These are phyloP conservation scores for Lithophane ornitopus DNA, from an alignment of 2,888 invertebrate genomes.

Conservation along the genomic window DNA sequence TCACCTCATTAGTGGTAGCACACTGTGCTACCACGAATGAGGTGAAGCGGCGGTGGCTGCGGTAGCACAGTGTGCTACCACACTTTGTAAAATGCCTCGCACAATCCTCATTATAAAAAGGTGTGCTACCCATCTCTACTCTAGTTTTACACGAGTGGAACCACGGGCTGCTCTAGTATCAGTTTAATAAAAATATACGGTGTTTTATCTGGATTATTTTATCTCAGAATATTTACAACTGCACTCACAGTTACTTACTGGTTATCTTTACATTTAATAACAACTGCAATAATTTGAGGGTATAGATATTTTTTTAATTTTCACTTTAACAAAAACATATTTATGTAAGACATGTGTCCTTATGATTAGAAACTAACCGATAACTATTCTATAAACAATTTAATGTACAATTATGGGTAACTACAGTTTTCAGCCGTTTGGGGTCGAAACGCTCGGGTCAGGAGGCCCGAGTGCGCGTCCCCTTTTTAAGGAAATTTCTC, in stretches of 20 bases:
- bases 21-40: no score
- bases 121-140: no score
- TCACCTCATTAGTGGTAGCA: no score
- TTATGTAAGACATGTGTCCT: neutral
- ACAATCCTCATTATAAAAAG: no score
- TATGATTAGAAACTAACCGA: neutral
- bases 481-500: no score
- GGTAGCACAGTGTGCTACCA: no score
- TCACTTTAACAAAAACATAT: neutral
- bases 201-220: neutral
- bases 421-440: no score
- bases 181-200: neutral
- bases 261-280: neutral
- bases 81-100: no score
- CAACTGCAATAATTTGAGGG: neutral
- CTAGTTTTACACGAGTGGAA: neutral
- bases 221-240: constrained; percentile 3
- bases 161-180: neutral
- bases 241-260: neutral
- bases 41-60: no score
- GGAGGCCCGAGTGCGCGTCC: no score
- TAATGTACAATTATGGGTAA: neutral
- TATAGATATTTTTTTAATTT: neutral
- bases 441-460: no score
- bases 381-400: neutral